A percentile compares a stretch with the other conserved stretches of the same genome.
These are phyloP conservation scores for Neoaliturus tenellus DNA, from an alignment of 2,888 invertebrate genomes.

Conservation along the genomic window DNA sequence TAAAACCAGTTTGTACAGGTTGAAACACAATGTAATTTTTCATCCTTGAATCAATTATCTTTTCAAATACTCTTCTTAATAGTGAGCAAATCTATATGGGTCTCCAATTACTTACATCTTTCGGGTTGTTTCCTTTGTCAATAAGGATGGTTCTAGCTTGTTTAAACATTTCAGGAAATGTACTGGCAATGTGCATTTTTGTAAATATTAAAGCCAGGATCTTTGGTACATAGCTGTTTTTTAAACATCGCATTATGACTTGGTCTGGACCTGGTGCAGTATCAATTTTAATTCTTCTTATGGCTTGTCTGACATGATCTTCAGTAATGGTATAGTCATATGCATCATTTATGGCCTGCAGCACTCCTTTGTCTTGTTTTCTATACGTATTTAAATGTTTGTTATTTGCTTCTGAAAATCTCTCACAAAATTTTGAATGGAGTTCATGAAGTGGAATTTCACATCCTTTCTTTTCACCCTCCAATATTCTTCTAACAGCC, in stretches of 20 bases:
- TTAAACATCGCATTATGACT: neutral
- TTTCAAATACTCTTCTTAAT: too few relatives aligned
- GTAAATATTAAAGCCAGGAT: too few relatives aligned
- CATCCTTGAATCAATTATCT: too few relatives aligned
- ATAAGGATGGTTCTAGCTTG: too few relatives aligned
- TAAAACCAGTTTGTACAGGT: too few relatives aligned
- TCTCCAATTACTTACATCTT: too few relatives aligned
- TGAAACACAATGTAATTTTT: too few relatives aligned
- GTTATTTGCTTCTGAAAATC: neutral
- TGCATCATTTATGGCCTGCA: neutral
- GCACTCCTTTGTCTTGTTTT: neutral
- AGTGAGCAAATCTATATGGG: too few relatives aligned
- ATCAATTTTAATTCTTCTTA: neutral
- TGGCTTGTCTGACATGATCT: neutral
- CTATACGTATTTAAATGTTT: neutral
- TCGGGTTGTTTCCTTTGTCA: too few relatives aligned
- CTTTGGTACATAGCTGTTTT: neutral
- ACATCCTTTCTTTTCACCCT: neutral
- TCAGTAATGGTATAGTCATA: neutral
- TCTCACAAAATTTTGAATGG: neutral
- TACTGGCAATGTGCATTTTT: too few relatives aligned
- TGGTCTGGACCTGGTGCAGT: neutral
- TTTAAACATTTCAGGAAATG: too few relatives aligned
- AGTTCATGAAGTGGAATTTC: neutral
- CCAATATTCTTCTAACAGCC: neutral